phyloP scores from a whole-genome alignment of 2,888 invertebrate genomes.

The Coenonympha arcania region DNA sequence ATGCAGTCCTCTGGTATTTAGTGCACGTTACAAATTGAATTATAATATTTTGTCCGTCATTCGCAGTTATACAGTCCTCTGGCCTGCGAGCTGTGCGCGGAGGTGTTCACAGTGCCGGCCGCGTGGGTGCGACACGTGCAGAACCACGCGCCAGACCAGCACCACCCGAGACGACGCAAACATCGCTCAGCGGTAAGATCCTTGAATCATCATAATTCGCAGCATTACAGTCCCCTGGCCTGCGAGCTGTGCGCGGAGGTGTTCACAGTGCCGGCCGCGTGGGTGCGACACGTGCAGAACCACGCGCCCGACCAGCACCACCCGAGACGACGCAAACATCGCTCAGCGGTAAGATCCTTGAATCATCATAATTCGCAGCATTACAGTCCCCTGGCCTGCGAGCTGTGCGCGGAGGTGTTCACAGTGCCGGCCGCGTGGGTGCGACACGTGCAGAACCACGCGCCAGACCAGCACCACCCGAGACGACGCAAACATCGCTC shows the following conservation, averaged over 20 bases:
- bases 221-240: constrained; percentile 81
- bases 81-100: constrained; percentile 87
- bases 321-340: constrained; percentile 74
- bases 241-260: constrained; percentile 90
- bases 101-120: constrained; percentile 85
- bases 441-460: constrained; percentile 86
- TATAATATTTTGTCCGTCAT: neutral
- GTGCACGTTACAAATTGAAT: neutral
- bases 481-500: constrained; percentile 74
- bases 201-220: constrained; percentile 12
- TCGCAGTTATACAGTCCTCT: constrained; percentile 79
- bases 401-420: constrained; percentile 89
- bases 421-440: constrained; percentile 88
- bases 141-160: constrained; percentile 79
- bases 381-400: too few relatives aligned
- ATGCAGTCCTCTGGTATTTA: too few relatives aligned
- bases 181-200: constrained; percentile 62
- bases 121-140: constrained; percentile 90
- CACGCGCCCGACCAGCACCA: constrained; percentile 79
- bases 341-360: constrained; percentile 55
- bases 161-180: constrained; percentile 74
- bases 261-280: constrained; percentile 85
- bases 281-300: constrained; percentile 87
- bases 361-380: too few relatives aligned
- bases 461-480: constrained; percentile 75